phyloP scores from a whole-genome alignment of 2,797 vertebrate species.

The Cyclura pinguis region DNA sequence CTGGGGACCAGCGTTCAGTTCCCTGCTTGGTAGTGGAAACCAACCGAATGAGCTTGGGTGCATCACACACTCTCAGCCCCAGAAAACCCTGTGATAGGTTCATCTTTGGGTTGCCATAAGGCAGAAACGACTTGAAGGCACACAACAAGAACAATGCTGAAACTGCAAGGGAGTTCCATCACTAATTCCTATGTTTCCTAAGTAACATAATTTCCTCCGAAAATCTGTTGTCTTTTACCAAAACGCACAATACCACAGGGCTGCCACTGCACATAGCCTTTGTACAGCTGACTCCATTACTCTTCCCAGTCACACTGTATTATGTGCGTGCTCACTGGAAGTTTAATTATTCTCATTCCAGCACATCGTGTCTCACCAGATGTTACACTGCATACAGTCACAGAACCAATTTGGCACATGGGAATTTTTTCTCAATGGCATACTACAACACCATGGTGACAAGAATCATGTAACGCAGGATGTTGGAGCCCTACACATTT shows the following conservation, averaged over 20 bases:
- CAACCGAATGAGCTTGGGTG: no score
- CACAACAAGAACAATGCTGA: background rate
- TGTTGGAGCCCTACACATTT: background rate
- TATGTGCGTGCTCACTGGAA: background rate
- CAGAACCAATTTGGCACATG: background rate
- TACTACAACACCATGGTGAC: background rate
- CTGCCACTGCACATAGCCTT: background rate
- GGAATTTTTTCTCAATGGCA: background rate
- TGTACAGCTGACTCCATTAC: background rate
- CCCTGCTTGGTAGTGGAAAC: no score
- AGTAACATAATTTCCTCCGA: background rate
- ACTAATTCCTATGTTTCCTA: background rate
- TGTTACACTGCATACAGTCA: background rate
- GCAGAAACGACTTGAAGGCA: no score
- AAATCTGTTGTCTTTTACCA: background rate
- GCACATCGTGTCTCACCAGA: background rate
- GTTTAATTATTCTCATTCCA: background rate
- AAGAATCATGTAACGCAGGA: background rate
- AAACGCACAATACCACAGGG: background rate
- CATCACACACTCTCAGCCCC: no score
- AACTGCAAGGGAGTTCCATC: background rate
- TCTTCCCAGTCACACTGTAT: background rate
- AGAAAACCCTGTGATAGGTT: no score
- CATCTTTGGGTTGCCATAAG: no score
- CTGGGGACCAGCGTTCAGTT: no score